A percentile compares a stretch with the other conserved stretches of the same genome.
phyloP scores from a whole-genome alignment of 1,140 invertebrate species.

The Steinernema khuongi region DNA sequence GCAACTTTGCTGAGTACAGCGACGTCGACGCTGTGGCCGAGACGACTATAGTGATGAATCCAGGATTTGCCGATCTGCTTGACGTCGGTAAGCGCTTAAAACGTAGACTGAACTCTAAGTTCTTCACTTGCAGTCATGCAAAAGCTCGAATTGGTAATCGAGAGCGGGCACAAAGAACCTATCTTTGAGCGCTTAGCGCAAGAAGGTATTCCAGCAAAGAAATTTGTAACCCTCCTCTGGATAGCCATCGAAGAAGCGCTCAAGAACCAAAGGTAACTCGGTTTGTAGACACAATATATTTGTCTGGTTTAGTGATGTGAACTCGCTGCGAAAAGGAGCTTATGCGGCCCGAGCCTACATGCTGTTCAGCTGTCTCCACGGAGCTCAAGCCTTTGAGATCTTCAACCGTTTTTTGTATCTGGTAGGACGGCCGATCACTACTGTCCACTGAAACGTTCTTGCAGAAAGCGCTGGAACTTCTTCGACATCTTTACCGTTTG shows the following conservation, averaged over 20 bases:
- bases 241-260: not conserved
- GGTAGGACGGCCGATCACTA: not conserved
- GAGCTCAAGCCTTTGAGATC: not conserved
- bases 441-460: no score
- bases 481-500: no score
- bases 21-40: not conserved
- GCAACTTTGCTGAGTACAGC: not conserved
- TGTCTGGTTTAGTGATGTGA: not conserved
- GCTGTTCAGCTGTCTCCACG: not conserved
- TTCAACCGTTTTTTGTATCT: not conserved
- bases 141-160: not conserved
- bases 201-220: not conserved
- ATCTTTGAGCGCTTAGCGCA: not conserved
- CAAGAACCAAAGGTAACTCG: not conserved
- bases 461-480: no score
- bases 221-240: not conserved
- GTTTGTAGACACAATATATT: not conserved
- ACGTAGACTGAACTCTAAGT: not conserved
- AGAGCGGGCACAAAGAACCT: not conserved
- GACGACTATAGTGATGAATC: not conserved
- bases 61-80: not conserved
- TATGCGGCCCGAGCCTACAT: not conserved
- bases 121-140: not conserved
- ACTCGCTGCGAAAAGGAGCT: not conserved
- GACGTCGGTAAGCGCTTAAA: not conserved